phyloP scores from a whole-genome alignment of 2,888 invertebrate species.

The Yponomeuta evonymella region DNA sequence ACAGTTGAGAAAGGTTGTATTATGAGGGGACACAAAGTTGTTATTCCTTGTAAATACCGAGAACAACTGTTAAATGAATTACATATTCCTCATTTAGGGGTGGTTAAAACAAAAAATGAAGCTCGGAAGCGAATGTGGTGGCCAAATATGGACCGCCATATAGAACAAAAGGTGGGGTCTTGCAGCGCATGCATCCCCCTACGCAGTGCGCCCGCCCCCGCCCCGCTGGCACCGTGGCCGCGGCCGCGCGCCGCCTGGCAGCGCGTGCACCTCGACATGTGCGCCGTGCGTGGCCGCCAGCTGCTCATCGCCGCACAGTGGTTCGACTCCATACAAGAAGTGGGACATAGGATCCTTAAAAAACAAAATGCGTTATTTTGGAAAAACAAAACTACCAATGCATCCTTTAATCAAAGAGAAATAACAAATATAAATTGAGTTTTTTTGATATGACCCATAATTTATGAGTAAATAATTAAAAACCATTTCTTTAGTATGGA shows the following conservation, averaged over 20 bases:
- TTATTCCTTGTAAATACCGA: conserved; percentile 17
- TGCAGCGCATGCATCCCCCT: too few species aligned
- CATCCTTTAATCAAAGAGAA: too few species aligned
- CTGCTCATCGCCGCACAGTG: conserved; percentile 19
- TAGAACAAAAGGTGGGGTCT: too few species aligned
- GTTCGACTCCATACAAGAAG: too few species aligned
- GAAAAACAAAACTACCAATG: too few species aligned
- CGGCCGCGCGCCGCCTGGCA: conserved; percentile 17
- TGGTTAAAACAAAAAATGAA: conserved; percentile 23
- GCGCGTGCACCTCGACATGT: conserved; percentile 22
- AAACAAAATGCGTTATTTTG: too few species aligned
- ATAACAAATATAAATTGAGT: too few species aligned
- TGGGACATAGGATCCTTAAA: too few species aligned
- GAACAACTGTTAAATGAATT: conserved; percentile 21
- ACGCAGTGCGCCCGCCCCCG: conserved; percentile 19
- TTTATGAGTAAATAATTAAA: too few species aligned
- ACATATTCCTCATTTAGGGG: conserved; percentile 21
- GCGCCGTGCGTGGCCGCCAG: neutral
- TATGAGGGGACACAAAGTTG: conserved; percentile 18
- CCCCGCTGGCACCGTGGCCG: conserved; percentile 22
- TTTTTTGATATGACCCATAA: too few species aligned
- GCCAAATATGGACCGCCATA: too few species aligned
- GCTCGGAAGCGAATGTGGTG: conserved; percentile 20
- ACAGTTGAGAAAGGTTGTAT: conserved; percentile 18
- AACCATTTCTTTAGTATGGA: too few species aligned